These are phyloP conservation scores for Apantesis nais DNA, from an alignment of 2,888 invertebrate species.

Conservation along the genomic window DNA sequence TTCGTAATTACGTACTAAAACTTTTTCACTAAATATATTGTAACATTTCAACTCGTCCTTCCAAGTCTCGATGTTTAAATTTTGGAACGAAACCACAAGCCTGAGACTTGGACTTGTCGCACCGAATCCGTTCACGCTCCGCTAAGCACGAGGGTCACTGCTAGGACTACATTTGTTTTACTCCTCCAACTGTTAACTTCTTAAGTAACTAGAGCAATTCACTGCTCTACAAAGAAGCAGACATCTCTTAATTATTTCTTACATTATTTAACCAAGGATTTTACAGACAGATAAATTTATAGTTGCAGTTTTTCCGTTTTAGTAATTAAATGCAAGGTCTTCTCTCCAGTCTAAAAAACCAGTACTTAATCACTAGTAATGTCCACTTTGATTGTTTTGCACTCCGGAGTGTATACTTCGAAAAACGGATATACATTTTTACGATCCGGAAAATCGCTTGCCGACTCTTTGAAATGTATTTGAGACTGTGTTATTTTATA, in stretches of 20 bases:
- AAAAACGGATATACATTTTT: background rate
- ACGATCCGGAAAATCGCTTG: background rate
- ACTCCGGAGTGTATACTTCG: constrained; percentile 37
- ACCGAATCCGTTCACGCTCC: constrained; percentile 36
- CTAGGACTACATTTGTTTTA: constrained; percentile 44
- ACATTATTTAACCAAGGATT: constrained; percentile 35
- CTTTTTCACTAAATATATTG: constrained; percentile 11
- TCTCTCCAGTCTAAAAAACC: constrained; percentile 9
- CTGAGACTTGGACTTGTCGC: constrained; percentile 34
- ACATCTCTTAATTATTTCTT: constrained; percentile 38
- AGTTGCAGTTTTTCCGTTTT: constrained; percentile 43
- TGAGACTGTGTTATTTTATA: too few relatives aligned
- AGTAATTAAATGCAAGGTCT: constrained; percentile 29
- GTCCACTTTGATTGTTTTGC: constrained; percentile 27
- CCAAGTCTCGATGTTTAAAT: background rate
- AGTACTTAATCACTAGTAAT: constrained; percentile 35
- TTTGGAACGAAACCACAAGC: constrained; percentile 25
- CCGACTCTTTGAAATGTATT: background rate
- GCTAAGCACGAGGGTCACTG: constrained; percentile 35
- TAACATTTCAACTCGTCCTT: background rate
- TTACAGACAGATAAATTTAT: constrained; percentile 42
- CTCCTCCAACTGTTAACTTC: constrained; percentile 36
- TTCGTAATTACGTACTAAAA: constrained; percentile 25
- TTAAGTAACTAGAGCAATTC: constrained; percentile 25
- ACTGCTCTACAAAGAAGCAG: constrained; percentile 27